phyloP scores from a whole-genome alignment of 1,140 invertebrate genomes.

The Probaryconus sp. region DNA sequence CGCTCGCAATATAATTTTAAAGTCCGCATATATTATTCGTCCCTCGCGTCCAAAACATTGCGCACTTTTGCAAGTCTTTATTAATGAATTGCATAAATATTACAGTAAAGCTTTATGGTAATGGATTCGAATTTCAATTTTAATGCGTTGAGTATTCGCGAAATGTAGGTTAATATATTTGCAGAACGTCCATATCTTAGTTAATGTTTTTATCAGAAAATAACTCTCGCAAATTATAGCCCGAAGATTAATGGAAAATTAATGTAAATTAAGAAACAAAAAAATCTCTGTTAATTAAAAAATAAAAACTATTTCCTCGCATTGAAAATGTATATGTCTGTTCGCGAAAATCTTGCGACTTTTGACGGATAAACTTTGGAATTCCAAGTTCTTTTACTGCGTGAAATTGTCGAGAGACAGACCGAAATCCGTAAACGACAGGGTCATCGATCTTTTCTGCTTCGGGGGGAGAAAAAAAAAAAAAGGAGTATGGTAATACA shows the following conservation, averaged over 20 bases:
- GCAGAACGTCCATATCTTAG: no score
- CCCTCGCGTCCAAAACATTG: conserved; percentile 11
- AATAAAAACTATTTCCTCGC: no score
- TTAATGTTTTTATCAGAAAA: no score
- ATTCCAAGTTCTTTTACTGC: conserved; percentile 25
- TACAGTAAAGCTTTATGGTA: conserved; percentile 20
- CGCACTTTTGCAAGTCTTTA: conserved; percentile 32
- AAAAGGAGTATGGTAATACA: background rate
- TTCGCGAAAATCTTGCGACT: conserved; percentile 15
- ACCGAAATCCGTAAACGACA: conserved; percentile 32
- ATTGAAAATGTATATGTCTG: conserved; percentile 30
- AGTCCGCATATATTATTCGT: conserved; percentile 14
- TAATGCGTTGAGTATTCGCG: conserved; percentile 5
- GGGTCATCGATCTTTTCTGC: conserved; percentile 24
- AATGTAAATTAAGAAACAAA: no score
- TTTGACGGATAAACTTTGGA: conserved; percentile 23
- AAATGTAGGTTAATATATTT: conserved; percentile 16
- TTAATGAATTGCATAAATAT: conserved; percentile 39
- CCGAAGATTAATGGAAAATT: no score
- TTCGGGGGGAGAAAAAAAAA: background rate
- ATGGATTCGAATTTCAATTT: conserved; percentile 19
- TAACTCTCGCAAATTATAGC: no score
- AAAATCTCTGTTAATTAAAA: no score
- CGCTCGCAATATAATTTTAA: conserved; percentile 17
- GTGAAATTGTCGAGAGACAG: conserved; percentile 40